Evolutionary conservation across 2,888 invertebrate genomes (phyloP).

Genomic region (Ichneumoninae sp.): DNA sequence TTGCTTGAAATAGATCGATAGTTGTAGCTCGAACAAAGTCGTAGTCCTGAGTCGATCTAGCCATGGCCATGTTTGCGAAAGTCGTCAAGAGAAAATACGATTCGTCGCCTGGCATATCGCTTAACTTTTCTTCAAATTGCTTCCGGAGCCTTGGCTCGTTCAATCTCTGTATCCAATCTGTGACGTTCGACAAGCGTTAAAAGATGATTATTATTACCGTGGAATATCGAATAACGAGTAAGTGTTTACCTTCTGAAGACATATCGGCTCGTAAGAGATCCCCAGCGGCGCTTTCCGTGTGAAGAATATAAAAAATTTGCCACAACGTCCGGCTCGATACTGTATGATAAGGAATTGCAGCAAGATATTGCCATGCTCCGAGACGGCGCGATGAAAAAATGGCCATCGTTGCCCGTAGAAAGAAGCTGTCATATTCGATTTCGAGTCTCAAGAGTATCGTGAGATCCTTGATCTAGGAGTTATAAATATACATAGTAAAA

Average conservation of each 20-base stretch:
- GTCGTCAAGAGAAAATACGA: constrained; percentile 91
- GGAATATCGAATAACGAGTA: background rate
- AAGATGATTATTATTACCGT: background rate
- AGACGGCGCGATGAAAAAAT: constrained; percentile 90
- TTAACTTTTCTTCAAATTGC: constrained; percentile 88
- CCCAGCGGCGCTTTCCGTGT: constrained; percentile 85
- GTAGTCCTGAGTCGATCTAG: constrained; percentile 86
- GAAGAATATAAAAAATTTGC: constrained; percentile 88
- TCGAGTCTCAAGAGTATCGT: constrained; percentile 87
- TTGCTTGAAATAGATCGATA: constrained; percentile 89
- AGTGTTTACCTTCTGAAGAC: constrained; percentile 60
- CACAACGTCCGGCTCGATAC: constrained; percentile 87
- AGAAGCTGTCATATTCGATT: constrained; percentile 90
- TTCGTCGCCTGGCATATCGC: constrained; percentile 89
- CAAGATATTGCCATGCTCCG: constrained; percentile 93
- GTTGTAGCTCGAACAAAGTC: constrained; percentile 88
- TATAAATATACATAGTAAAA: background rate
- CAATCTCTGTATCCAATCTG: constrained; percentile 85
- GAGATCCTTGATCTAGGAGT: constrained; percentile 81
- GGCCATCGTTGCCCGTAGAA: constrained; percentile 88
- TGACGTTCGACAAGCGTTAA: constrained; percentile 41
- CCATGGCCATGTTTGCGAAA: constrained; percentile 92
- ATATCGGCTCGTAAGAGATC: constrained; percentile 73
- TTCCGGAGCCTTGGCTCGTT: constrained; percentile 84
- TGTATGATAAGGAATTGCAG: constrained; percentile 89